Percentiles rank a stretch among this genome's conserved stretches.
phyloP scores from a whole-genome alignment of 2,888 invertebrate species.

The Buathra laborator region DNA sequence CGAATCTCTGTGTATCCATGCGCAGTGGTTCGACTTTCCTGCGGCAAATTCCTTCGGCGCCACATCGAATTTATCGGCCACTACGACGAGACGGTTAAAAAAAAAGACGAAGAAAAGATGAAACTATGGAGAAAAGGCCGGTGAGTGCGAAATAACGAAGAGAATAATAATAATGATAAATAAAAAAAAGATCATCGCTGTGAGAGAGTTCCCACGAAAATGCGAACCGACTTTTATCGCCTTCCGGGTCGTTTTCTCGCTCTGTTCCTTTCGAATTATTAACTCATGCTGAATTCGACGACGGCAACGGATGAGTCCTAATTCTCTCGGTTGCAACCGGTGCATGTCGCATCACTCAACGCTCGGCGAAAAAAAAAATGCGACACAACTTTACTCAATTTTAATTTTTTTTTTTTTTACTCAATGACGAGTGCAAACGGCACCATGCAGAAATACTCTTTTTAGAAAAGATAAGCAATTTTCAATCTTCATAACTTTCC shows the following conservation, averaged over 20 bases:
- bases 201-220: constrained; percentile 60
- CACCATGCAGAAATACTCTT: too few species aligned
- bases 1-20: constrained; percentile 17
- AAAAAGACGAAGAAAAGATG: not conserved
- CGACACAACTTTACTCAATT: too few species aligned
- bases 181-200: constrained; percentile 22
- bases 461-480: too few species aligned
- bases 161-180: not conserved
- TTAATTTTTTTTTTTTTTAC: too few species aligned
- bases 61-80: not conserved
- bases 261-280: constrained; percentile 40
- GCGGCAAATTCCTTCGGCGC: constrained; percentile 33
- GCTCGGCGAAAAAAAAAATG: not conserved
- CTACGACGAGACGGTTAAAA: not conserved
- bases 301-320: not conserved
- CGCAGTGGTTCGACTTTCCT: constrained; percentile 43
- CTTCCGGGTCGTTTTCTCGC: constrained; percentile 29
- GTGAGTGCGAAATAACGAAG: not conserved
- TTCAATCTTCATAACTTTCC: too few species aligned
- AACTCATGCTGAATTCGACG: constrained; percentile 25
- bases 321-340: constrained; percentile 6
- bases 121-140: not conserved
- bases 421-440: too few species aligned
- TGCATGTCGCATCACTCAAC: not conserved
- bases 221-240: constrained; percentile 48